Conservation (phyloP, 2,888 invertebrate species). For the Physocephala rufipes region DNA sequence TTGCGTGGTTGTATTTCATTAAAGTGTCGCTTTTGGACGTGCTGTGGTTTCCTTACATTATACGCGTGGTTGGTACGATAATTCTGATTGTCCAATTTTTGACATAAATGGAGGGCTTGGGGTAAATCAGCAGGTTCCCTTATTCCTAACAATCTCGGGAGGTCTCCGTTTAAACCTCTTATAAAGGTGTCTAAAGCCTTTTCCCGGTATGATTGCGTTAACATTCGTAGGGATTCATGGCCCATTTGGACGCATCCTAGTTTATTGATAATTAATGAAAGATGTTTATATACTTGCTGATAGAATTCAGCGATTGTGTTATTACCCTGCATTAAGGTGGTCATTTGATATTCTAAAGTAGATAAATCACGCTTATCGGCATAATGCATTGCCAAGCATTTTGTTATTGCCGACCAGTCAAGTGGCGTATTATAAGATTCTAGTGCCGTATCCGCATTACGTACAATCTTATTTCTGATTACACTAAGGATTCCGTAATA, state of each 20-base stretch:
- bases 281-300: conserved; percentile 33
- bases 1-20: neutral
- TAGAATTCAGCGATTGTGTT: conserved; percentile 15
- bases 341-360: conserved; percentile 39
- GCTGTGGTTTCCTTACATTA: neutral
- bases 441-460: conserved; percentile 32
- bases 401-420: conserved; percentile 30
- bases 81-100: conserved; percentile 10
- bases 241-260: conserved; percentile 8
- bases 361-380: conserved; percentile 33
- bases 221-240: conserved; percentile 28
- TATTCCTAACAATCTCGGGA: conserved; percentile 27
- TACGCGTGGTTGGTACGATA: neutral
- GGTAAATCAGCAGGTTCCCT: conserved; percentile 14
- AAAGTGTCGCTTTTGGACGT: neutral
- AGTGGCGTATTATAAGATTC: conserved; percentile 36
- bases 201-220: conserved; percentile 39
- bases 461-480: conserved; percentile 33
- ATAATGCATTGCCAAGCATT: conserved; percentile 33
- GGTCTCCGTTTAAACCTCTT: conserved; percentile 33
- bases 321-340: conserved; percentile 32
- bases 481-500: conserved; percentile 35
- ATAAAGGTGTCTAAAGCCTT: conserved; percentile 35
- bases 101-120: conserved; percentile 7
- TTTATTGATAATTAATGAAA: conserved; percentile 38